Base-by-base conservation (phyloP, 1,140 invertebrate genomes). In the Samia ricini region DNA sequence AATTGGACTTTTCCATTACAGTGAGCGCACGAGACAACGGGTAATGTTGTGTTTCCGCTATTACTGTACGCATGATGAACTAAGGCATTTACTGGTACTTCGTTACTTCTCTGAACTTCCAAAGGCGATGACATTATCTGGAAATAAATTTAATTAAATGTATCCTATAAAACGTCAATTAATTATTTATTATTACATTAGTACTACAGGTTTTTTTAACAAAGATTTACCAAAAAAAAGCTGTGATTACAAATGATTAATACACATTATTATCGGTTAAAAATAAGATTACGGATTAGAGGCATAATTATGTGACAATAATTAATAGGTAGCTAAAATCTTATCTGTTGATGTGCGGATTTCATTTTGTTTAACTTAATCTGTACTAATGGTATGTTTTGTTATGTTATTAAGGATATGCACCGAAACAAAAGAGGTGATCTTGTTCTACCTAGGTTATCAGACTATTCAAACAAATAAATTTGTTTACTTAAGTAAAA, bases 1-100 rank as follows among this genome's bases (percentile, higher is more conserved):
- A 89, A 70, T 48, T 89, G 87, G 2, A 89, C 87, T 68, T 74
- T 80, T 15, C 87, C 84, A 59, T 87, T 86, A 63, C 85, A 89
- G 65, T 88, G 87, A 0, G 81, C 76, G 33, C 87, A 89, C 7
- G 87, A 85, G 0, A 85, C 87, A 8, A 88, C 78, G 0, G 85
- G 83, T 5, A 75, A 76, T 1, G 68, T 60, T 10, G 77, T 72
- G 52, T 72, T 81, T 0, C 63, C 71, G 48, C 79, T 83, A 59
- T 73, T 85, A 58, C 64, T 86, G 60, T 89, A 88, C 5, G 87
- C 87, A 55, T 85, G 85, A 54, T 81, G 74, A 0, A 89, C 87
- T 8, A 89, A 65, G 0, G 87, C 87, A 59, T 87, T 83, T 21
- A 89, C 80, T 48, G 87, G 83, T 23, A 72, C 84, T 52, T 89